Evolutionary conservation across 2,113 vertebrate genomes (phyloP), one percentile per base, ranked within the genome.

Genomic region (Colinus virginianus): DNA sequence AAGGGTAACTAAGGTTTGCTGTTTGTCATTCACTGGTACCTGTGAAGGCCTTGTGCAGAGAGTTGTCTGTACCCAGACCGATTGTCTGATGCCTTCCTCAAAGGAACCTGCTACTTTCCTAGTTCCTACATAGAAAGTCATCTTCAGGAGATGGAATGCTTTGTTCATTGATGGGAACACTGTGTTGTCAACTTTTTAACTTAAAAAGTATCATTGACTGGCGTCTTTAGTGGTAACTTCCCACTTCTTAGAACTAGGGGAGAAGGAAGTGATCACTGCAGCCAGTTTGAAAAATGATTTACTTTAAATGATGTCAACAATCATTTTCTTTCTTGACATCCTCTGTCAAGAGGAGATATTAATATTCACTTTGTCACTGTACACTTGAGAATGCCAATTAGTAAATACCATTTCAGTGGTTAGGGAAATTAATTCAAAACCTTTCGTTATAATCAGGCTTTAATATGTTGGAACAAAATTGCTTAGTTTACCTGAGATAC

Each of bases 341-440:
- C n/a, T 90, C 34, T 2, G 46, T 61, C 48, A 85, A 58, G 80
- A 83, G 64, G 8, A 75, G 34, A 71, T 45, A 55, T 22, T 90
- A 82, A 11, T 3, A 26, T 46, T 72, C 1, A 1, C 62, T 66
- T 84, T 86, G 67, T 51, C 55, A 75, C 19, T 62, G 25, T 45
- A 70, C 70, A 64, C 85, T 62, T 76, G 83, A 78, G 69, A 48
- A 86, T 43, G 17, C 7, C 8, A 48, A 53, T 88, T 62, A 88
- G 70, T 55, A 45, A 78, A 34, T 49, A 72, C 68, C 56, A 88
- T 36, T 79, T 88, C 40, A 38, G 14, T 7, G 13, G 28, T 85
- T 93, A 91, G 19, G 62, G 78, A 88, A 96, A 81, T 75, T 0
- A 91, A 96, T 87, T 88, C 16, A 71, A 95, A 87, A 16, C 45